phyloP scores from a whole-genome alignment of 2,113 vertebrate genomes.

The Nerophis lumbriciformis region DNA sequence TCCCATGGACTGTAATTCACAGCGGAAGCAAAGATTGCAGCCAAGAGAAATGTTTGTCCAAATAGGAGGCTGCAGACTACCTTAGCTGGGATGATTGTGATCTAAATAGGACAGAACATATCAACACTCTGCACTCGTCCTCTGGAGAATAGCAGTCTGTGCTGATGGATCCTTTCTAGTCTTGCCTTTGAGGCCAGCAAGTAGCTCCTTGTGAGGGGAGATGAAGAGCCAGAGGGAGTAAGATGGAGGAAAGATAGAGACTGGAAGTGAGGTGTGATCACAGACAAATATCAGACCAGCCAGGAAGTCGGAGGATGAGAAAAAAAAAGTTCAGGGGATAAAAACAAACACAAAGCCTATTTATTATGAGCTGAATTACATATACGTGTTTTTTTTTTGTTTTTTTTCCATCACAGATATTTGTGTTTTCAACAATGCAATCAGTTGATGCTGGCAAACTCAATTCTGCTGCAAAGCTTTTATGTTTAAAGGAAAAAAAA shows the following conservation, averaged over 20 bases:
- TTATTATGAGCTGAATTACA: conserved; percentile 21
- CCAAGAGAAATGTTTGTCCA: conserved; percentile 20
- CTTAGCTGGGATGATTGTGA: conserved; percentile 52
- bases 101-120: conserved; percentile 46
- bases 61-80: conserved; percentile 52
- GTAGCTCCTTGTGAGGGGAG: conserved; percentile 45
- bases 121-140: conserved; percentile 43
- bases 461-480: too few species aligned
- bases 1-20: conserved; percentile 7
- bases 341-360: conserved; percentile 25
- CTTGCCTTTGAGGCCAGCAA: conserved; percentile 50
- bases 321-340: conserved; percentile 14
- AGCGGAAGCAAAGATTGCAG: conserved; percentile 9
- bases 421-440: neutral
- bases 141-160: conserved; percentile 56
- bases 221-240: conserved; percentile 46
- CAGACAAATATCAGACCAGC: conserved; percentile 16
- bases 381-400: conserved; percentile 39
- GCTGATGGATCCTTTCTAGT: conserved; percentile 56
- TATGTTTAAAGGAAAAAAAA: too few species aligned
- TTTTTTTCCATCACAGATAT: conserved; percentile 16
- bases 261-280: conserved; percentile 41
- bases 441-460: neutral
- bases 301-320: conserved; percentile 18
- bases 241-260: conserved; percentile 35